These are phyloP conservation scores for Coelopa pilipes DNA, from an alignment of 2,888 invertebrate species.

Conservation along the genomic window DNA sequence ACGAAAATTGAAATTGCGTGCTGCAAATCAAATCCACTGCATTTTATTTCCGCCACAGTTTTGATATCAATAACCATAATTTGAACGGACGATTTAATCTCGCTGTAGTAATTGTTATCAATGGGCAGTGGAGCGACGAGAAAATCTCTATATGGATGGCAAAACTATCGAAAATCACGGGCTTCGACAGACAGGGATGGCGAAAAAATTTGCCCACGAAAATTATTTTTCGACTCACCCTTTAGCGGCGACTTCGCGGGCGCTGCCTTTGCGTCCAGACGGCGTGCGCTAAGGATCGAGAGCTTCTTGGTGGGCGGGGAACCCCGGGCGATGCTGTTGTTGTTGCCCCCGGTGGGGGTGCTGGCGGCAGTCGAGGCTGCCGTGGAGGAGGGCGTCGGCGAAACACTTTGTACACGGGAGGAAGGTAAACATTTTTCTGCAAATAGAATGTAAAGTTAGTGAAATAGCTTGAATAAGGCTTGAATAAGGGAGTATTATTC, in stretches of 20 bases:
- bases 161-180: too few relatives aligned
- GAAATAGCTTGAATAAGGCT: not conserved
- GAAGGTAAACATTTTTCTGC: conserved; percentile 46
- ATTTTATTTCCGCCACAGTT: too few relatives aligned
- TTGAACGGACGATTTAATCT: too few relatives aligned
- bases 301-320: conserved; percentile 54
- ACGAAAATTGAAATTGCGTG: too few relatives aligned
- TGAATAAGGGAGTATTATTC: not conserved
- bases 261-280: conserved; percentile 38
- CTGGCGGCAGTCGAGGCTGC: conserved; percentile 43
- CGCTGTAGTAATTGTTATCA: too few relatives aligned
- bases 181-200: not conserved
- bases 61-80: too few relatives aligned
- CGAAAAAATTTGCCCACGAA: not conserved
- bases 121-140: too few relatives aligned
- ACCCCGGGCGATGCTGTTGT: conserved; percentile 49
- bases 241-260: conserved; percentile 41
- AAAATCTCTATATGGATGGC: too few relatives aligned
- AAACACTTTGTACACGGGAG: conserved; percentile 21
- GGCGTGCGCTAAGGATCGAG: conserved; percentile 40
- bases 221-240: conserved; percentile 39
- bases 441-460: conserved; percentile 11
- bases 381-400: conserved; percentile 37
- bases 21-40: too few relatives aligned
- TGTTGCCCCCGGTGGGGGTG: conserved; percentile 43